These are phyloP conservation scores for Dolomedes plantarius DNA, from an alignment of 2,888 invertebrate genomes.

Conservation along the genomic window DNA sequence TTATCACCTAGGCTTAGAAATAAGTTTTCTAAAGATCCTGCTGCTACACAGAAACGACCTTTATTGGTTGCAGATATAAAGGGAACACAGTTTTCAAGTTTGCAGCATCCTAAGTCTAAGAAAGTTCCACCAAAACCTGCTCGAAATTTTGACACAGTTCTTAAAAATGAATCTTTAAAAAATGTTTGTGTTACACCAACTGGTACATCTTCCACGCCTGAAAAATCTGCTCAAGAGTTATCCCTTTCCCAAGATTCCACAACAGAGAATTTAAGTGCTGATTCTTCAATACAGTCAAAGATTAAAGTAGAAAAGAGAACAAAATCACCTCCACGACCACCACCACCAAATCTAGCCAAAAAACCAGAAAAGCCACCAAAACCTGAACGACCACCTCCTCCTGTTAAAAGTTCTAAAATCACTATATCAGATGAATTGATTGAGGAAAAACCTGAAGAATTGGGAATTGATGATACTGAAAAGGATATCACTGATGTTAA, in stretches of 20 bases:
- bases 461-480: too few species aligned
- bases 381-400: constrained; percentile 41
- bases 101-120: constrained; percentile 37
- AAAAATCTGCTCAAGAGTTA: neutral
- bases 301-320: constrained; percentile 35
- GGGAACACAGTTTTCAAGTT: constrained; percentile 54
- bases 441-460: too few species aligned
- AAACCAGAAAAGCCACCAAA: too few species aligned
- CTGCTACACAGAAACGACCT: constrained; percentile 45
- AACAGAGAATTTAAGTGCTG: too few species aligned
- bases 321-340: constrained; percentile 56
- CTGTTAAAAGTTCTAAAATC: constrained; percentile 15
- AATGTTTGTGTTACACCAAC: constrained; percentile 27
- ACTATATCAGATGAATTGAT: too few species aligned
- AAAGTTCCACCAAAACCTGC: constrained; percentile 26
- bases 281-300: neutral
- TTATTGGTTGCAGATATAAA: constrained; percentile 53
- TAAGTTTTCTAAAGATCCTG: constrained; percentile 39
- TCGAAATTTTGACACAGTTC: constrained; percentile 50
- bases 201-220: constrained; percentile 28
- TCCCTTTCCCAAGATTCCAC: too few species aligned
- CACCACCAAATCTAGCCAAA: constrained; percentile 20
- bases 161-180: constrained; percentile 58
- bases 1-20: constrained; percentile 54
- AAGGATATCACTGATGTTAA: too few species aligned